phyloP scores from a whole-genome alignment of 2,113 vertebrate species.

The Anhinga anhinga region DNA sequence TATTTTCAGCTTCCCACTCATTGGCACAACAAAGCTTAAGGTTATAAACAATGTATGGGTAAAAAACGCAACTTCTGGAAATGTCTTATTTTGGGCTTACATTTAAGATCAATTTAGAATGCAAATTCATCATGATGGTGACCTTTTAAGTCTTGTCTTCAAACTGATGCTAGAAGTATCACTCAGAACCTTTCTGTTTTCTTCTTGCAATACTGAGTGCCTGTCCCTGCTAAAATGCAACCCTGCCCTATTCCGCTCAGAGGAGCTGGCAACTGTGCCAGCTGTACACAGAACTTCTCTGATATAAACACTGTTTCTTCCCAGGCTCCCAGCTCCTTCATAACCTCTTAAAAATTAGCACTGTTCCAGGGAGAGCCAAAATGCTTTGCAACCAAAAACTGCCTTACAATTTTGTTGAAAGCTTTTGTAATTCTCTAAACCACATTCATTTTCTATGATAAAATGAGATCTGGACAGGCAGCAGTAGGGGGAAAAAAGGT shows the following conservation, averaged over 20 bases:
- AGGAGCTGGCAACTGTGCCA: not conserved
- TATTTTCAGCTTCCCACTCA: not conserved
- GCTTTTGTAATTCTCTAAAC: not conserved
- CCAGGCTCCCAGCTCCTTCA: not conserved
- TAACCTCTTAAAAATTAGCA: slow-evolving; percentile 18
- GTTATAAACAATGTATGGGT: not conserved
- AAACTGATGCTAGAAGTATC: not conserved
- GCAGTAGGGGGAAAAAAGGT: not conserved
- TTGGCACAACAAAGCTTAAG: not conserved
- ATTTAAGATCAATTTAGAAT: not conserved
- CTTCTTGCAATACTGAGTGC: not conserved
- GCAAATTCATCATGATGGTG: not conserved
- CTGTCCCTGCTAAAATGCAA: not conserved
- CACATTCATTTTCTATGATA: not conserved
- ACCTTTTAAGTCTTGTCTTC: not conserved
- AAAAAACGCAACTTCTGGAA: not conserved
- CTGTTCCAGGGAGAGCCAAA: not conserved
- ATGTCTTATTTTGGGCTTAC: not conserved
- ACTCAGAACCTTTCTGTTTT: not conserved
- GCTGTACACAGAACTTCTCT: not conserved
- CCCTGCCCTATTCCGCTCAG: not conserved
- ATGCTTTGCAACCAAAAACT: slow-evolving; percentile 2
- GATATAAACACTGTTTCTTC: not conserved
- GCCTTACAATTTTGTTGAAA: slow-evolving; percentile 1
- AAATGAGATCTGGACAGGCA: not conserved